A percentile compares a stretch with the other conserved stretches of the same genome.
Conservation (phyloP, 2,113 vertebrate genomes). For the Circaetus cinerascens region DNA sequence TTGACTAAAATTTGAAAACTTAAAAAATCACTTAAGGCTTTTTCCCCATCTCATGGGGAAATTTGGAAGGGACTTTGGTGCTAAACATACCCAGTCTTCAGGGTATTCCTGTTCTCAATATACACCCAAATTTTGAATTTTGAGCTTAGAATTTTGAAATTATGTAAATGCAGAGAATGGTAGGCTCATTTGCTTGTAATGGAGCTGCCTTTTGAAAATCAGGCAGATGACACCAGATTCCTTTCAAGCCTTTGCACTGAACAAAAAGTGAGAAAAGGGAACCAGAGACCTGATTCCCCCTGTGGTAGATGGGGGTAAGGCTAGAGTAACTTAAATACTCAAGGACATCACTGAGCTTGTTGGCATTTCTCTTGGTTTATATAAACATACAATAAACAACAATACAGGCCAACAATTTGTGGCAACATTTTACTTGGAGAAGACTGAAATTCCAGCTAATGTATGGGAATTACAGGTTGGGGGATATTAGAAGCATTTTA, state of each 20-base stretch:
- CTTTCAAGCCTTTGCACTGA: neutral
- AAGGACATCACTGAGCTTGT: neutral
- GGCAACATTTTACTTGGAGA: neutral
- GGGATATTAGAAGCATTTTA: neutral
- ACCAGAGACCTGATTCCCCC: neutral
- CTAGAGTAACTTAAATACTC: neutral
- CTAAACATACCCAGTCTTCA: neutral
- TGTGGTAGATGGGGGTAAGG: neutral
- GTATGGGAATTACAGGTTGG: neutral
- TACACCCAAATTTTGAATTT: neutral
- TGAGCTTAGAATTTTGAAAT: neutral
- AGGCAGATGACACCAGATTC: neutral
- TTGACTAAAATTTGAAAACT: neutral
- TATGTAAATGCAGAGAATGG: neutral
- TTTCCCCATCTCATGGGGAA: neutral
- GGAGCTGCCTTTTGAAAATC: neutral
- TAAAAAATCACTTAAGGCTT: neutral
- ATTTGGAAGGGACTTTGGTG: neutral
- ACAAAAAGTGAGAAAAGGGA: neutral
- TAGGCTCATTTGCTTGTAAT: neutral
- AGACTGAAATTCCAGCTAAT: neutral
- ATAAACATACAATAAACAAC: neutral
- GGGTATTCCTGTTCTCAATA: neutral
- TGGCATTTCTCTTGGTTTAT: neutral
- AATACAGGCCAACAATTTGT: neutral